phyloP scores from a whole-genome alignment of 2,113 vertebrate species.

The Paedocypris sp. region DNA sequence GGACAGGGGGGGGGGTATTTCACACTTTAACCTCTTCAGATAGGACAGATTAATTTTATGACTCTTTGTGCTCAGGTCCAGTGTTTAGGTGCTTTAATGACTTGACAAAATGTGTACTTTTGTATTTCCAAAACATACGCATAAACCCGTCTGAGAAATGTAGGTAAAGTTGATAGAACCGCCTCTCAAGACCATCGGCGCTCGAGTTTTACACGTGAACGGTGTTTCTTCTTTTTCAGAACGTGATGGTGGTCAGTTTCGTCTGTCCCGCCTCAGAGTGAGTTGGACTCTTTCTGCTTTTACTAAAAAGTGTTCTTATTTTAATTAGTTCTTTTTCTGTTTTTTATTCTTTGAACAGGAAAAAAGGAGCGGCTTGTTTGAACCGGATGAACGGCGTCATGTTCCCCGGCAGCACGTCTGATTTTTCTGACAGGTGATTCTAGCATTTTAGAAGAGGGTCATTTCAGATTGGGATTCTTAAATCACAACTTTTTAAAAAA shows the following conservation, averaged over 20 bases:
- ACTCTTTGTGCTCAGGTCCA: too few species aligned
- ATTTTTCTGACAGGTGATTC: conserved; percentile 80
- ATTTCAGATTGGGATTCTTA: too few species aligned
- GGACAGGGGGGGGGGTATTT: too few species aligned
- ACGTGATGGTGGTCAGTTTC: conserved; percentile 97
- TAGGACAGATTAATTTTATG: background rate
- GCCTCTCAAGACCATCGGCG: too few species aligned
- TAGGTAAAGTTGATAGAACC: too few species aligned
- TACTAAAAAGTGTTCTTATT: too few species aligned
- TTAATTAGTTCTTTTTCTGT: background rate
- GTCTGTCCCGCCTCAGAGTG: conserved; percentile 88
- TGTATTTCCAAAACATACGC: too few species aligned
- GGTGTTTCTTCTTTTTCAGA: conserved; percentile 64
- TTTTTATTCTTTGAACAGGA: conserved; percentile 61
- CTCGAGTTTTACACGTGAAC: too few species aligned
- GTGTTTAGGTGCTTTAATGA: too few species aligned
- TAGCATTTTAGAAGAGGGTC: background rate
- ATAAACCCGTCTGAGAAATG: too few species aligned
- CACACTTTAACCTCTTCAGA: too few species aligned
- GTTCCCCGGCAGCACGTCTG: conserved; percentile 82
- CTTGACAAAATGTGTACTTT: background rate
- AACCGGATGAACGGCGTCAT: conserved; percentile 94
- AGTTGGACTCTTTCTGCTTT: conserved; percentile 49
- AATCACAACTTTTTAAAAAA: too few species aligned
- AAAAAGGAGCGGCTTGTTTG: conserved; percentile 79